Conservation (phyloP, 1,140 invertebrate species). For the Drosophila mayri region DNA sequence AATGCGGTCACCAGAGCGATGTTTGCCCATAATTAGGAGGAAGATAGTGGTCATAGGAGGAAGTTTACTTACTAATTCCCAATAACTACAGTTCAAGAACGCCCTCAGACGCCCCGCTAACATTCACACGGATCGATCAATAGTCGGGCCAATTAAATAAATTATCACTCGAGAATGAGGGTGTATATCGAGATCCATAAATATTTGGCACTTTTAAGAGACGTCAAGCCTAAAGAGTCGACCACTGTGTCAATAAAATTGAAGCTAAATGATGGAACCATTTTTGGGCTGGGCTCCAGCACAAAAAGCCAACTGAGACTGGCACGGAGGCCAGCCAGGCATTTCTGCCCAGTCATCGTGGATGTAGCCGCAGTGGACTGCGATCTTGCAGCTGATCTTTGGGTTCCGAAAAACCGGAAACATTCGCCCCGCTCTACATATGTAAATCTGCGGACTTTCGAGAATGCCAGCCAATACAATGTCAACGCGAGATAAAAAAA, state of each 20-base stretch:
- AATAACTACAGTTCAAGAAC: constrained; percentile 22
- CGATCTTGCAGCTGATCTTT: constrained; percentile 23
- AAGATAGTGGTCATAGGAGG: constrained; percentile 15
- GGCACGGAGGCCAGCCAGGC: constrained; percentile 38
- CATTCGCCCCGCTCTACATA: constrained; percentile 25
- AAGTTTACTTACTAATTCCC: constrained; percentile 16
- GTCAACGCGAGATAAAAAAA: constrained; percentile 10
- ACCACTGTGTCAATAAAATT: constrained; percentile 44
- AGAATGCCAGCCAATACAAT: constrained; percentile 27
- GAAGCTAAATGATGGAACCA: constrained; percentile 16
- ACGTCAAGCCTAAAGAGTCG: constrained; percentile 25
- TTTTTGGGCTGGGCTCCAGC: constrained; percentile 31
- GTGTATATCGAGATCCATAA: constrained; percentile 42
- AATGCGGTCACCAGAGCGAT: constrained; percentile 23
- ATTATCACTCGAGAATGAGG: constrained; percentile 36
- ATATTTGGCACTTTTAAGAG: constrained; percentile 65
- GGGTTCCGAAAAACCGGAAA: constrained; percentile 30
- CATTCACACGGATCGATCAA: constrained; percentile 23
- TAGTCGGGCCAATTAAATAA: constrained; percentile 41
- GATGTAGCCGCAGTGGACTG: constrained; percentile 7
- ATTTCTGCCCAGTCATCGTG: constrained; percentile 28
- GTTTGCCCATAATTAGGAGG: constrained; percentile 10
- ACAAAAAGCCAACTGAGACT: constrained; percentile 12
- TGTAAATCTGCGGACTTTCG: constrained; percentile 32
- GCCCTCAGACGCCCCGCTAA: constrained; percentile 8